Evolutionary conservation across 2,888 invertebrate species (phyloP).

Genomic region (Euplagia quadripunctaria): DNA sequence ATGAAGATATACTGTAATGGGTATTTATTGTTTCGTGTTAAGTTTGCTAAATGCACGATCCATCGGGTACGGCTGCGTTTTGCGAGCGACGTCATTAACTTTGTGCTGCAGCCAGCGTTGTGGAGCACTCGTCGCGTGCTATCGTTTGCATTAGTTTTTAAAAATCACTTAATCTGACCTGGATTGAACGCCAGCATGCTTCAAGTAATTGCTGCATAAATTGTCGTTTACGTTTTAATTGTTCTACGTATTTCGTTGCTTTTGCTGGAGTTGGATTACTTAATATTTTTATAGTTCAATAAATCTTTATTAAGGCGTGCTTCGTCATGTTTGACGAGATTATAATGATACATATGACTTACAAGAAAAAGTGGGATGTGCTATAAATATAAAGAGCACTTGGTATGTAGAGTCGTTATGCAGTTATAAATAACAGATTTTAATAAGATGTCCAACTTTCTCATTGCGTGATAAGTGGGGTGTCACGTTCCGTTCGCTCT

Average conservation of each 20-base stretch:
- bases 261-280: background rate
- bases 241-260: conserved; percentile 60
- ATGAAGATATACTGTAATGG: conserved; percentile 47
- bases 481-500: conserved; percentile 82
- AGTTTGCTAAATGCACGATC: conserved; percentile 62
- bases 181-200: conserved; percentile 80
- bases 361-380: conserved; percentile 1
- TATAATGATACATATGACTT: background rate
- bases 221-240: conserved; percentile 78
- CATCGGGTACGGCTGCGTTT: conserved; percentile 58
- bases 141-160: conserved; percentile 83
- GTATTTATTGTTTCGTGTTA: conserved; percentile 59
- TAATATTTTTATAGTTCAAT: background rate
- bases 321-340: background rate
- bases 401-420: conserved; percentile 56
- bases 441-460: conserved; percentile 82
- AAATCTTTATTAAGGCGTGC: background rate
- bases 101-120: conserved; percentile 65
- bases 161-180: conserved; percentile 86
- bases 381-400: conserved; percentile 47
- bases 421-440: conserved; percentile 77
- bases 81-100: conserved; percentile 74
- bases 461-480: conserved; percentile 81
- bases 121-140: conserved; percentile 72
- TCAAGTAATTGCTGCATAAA: conserved; percentile 84